A percentile compares a stretch with the other conserved stretches of the same genome.
phyloP scores from a whole-genome alignment of 2,888 invertebrate species.

The Stenotaenia linearis region DNA sequence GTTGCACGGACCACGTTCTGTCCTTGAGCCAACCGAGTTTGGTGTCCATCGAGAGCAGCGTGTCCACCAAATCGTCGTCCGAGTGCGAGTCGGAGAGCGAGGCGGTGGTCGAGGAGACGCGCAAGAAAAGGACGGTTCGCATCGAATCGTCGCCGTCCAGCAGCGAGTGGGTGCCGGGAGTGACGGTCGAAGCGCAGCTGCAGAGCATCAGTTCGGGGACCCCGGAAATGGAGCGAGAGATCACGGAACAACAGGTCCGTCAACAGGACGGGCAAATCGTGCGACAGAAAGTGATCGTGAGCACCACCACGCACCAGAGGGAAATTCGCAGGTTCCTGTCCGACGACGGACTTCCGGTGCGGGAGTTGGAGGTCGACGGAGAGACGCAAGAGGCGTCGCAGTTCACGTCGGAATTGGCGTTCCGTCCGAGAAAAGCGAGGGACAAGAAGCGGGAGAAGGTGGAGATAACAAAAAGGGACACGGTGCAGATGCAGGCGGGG shows the following conservation, averaged over 20 bases:
- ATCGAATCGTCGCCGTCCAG: slow-evolving; percentile 30
- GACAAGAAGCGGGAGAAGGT: not conserved
- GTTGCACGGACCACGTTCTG: not conserved
- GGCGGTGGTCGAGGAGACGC: not conserved
- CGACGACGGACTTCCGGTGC: slow-evolving; percentile 27
- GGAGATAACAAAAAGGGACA: not conserved
- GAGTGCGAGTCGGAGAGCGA: slow-evolving; percentile 21
- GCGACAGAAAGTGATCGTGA: slow-evolving; percentile 29
- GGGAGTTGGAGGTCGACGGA: not conserved
- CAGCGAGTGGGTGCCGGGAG: slow-evolving; percentile 30
- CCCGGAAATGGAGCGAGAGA: not conserved
- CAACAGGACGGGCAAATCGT: not conserved
- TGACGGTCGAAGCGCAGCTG: slow-evolving; percentile 27
- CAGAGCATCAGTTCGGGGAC: not conserved
- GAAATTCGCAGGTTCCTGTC: slow-evolving; percentile 28
- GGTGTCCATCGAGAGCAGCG: not conserved
- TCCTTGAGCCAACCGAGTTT: slow-evolving; percentile 3
- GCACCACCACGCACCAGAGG: slow-evolving; percentile 13
- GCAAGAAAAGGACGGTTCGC: not conserved
- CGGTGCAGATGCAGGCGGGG: not conserved
- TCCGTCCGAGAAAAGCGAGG: not conserved
- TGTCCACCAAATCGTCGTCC: not conserved
- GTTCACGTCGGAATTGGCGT: not conserved
- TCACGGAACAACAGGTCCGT: slow-evolving; percentile 13
- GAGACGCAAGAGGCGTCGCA: too few species aligned